These are phyloP conservation scores for Ariopsis seemanni DNA, from an alignment of 2,113 vertebrate species.

Conservation along the genomic window DNA sequence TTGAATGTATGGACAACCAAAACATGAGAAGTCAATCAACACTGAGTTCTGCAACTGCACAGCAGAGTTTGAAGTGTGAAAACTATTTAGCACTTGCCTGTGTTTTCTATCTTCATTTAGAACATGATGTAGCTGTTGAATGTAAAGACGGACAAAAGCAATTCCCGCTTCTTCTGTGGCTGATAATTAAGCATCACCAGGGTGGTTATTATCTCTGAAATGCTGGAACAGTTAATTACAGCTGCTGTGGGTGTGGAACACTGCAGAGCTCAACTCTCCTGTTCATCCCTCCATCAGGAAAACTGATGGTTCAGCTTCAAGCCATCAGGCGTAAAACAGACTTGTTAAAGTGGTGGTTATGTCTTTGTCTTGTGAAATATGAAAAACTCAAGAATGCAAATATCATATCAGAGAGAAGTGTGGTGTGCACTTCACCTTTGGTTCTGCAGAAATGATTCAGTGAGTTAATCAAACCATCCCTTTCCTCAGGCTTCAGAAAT, in stretches of 20 bases:
- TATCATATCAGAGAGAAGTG: background rate
- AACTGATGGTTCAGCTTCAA: background rate
- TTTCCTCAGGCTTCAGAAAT: constrained; percentile 47
- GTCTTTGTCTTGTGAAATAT: background rate
- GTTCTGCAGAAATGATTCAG: background rate
- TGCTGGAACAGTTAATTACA: constrained; percentile 30
- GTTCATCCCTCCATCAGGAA: constrained; percentile 10
- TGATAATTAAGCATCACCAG: constrained; percentile 25
- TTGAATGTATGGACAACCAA: background rate
- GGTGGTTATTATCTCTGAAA: constrained; percentile 31
- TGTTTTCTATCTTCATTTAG: constrained; percentile 17
- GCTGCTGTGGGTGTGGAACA: constrained; percentile 32
- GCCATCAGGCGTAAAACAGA: background rate
- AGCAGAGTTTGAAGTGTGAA: background rate
- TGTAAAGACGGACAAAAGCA: constrained; percentile 20
- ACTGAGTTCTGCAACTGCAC: background rate
- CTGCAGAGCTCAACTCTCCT: constrained; percentile 16
- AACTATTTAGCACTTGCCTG: background rate
- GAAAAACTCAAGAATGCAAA: background rate
- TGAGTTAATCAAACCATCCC: constrained; percentile 28
- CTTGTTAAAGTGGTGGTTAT: background rate
- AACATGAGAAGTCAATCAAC: background rate
- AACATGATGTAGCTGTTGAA: constrained; percentile 19
- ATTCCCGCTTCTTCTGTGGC: constrained; percentile 8
- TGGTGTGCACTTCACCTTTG: background rate